Evolutionary conservation across 2,113 vertebrate species (phyloP).

Genomic region (Chauna torquata): DNA sequence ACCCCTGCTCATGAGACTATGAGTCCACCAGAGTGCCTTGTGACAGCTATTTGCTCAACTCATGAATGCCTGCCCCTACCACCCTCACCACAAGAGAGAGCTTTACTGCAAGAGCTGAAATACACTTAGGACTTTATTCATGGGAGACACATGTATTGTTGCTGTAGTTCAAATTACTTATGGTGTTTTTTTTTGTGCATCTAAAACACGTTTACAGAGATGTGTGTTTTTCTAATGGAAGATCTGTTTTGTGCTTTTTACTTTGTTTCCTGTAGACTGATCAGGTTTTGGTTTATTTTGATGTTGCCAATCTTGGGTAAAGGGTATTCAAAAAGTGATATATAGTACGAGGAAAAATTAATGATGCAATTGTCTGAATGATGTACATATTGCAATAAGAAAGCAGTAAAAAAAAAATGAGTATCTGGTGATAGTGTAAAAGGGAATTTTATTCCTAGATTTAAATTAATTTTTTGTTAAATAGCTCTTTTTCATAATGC

Average conservation of each 20-base stretch:
- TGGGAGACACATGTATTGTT: not conserved
- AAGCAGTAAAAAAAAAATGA: not conserved
- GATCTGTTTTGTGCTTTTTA: not conserved
- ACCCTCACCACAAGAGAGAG: not conserved
- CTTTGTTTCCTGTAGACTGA: not conserved
- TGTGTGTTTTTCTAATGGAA: not conserved
- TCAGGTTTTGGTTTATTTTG: not conserved
- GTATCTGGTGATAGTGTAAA: not conserved
- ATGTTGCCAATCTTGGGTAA: not conserved
- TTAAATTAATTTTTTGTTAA: not conserved
- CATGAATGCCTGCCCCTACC: not conserved
- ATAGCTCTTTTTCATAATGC: not conserved
- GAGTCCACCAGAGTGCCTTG: not conserved
- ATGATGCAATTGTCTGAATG: not conserved
- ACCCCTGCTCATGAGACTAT: fast-evolving
- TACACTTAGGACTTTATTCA: not conserved
- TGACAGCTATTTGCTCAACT: not conserved
- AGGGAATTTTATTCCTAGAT: not conserved
- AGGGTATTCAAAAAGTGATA: not conserved
- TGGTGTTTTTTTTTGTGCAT: not conserved
- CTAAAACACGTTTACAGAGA: not conserved
- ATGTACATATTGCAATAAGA: not conserved
- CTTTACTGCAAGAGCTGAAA: not conserved
- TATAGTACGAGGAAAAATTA: not conserved
- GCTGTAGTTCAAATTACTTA: not conserved